These are phyloP conservation scores for Pristionchus maxplancki DNA, from an alignment of 2,888 invertebrate genomes.

Conservation along the genomic window DNA sequence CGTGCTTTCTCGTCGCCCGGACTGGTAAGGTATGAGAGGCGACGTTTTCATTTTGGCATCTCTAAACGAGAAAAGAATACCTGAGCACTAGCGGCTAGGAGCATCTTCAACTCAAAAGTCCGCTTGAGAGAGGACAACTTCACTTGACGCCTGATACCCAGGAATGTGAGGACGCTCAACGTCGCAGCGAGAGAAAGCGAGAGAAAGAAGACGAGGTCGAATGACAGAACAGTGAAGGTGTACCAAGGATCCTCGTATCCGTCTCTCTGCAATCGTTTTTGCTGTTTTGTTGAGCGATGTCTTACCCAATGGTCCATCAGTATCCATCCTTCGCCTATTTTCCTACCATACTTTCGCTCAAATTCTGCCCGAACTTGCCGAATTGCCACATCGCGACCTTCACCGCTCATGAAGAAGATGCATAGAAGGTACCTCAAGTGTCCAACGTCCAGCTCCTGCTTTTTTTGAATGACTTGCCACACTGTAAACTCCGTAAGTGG, in stretches of 20 bases:
- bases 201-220: neutral
- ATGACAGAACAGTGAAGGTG: neutral
- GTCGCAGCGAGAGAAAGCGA: neutral
- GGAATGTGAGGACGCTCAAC: neutral
- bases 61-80: no score
- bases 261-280: no score
- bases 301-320: neutral
- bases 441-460: neutral
- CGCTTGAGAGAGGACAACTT: neutral
- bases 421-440: neutral
- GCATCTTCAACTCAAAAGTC: neutral
- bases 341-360: neutral
- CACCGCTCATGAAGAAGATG: neutral
- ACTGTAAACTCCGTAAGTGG: neutral
- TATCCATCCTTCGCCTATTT: neutral
- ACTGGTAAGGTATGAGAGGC: no score
- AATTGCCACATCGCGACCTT: neutral
- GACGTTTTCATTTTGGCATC: no score
- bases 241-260: neutral
- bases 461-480: neutral
- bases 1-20: no score
- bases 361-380: neutral
- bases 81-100: neutral
- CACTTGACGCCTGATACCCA: neutral
- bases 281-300: no score